Evolutionary conservation across 2,888 invertebrate genomes (phyloP).

Genomic region (Tupiocoris notatus): DNA sequence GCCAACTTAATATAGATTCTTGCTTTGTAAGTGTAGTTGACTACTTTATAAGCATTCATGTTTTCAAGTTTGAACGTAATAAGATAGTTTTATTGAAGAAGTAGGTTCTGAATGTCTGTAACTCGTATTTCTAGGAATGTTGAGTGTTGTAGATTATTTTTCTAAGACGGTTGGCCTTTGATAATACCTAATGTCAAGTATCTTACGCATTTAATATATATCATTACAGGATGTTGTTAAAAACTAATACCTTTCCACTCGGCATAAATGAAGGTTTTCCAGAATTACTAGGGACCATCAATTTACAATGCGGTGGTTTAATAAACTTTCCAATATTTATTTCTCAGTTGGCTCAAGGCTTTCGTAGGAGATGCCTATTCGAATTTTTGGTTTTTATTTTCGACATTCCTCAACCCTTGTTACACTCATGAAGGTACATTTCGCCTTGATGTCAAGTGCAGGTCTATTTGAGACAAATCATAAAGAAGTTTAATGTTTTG

Average conservation of each 20-base stretch:
- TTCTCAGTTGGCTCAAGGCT: slow-evolving; percentile 28
- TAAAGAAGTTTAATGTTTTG: background rate
- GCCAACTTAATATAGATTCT: no score
- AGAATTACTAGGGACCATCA: slow-evolving; percentile 38
- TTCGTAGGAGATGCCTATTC: slow-evolving; percentile 13
- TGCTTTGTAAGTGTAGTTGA: slow-evolving; percentile 29
- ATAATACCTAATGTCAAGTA: slow-evolving; percentile 42
- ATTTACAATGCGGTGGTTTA: slow-evolving; percentile 41
- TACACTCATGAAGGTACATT: background rate
- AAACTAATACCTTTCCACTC: background rate
- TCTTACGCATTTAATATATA: slow-evolving; percentile 32
- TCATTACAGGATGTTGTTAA: background rate
- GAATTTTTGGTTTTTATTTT: background rate
- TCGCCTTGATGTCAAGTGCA: background rate
- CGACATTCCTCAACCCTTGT: slow-evolving; percentile 18
- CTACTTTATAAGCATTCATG: slow-evolving; percentile 26
- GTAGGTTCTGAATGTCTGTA: slow-evolving; percentile 43
- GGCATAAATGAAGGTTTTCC: background rate
- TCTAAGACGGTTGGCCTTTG: slow-evolving; percentile 48
- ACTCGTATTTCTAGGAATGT: slow-evolving; percentile 48
- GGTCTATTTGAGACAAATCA: background rate
- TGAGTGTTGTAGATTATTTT: slow-evolving; percentile 50
- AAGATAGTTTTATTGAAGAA: slow-evolving; percentile 22
- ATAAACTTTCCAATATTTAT: slow-evolving; percentile 8
- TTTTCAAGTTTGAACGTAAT: slow-evolving; percentile 10